phyloP scores from a whole-genome alignment of 2,888 invertebrate species.

The Laothoe populi region DNA sequence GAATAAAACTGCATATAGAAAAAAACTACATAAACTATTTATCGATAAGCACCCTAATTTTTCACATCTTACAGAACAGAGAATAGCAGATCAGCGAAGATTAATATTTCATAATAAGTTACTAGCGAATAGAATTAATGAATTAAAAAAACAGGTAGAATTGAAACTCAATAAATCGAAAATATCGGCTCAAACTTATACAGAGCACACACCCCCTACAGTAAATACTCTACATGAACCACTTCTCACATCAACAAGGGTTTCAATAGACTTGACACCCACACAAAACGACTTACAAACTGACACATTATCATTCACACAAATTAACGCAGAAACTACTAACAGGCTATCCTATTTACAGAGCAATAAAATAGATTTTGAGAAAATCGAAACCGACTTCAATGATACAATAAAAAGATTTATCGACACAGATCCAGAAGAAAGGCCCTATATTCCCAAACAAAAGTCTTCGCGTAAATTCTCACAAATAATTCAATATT shows the following conservation, averaged over 20 bases:
- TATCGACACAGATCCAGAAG: background rate
- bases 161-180: background rate
- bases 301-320: background rate
- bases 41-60: background rate
- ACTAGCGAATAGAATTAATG: background rate
- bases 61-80: too few relatives aligned
- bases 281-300: too few relatives aligned
- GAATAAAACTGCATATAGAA: too few relatives aligned
- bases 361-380: background rate
- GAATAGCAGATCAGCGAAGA: too few relatives aligned
- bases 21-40: background rate
- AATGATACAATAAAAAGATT: background rate
- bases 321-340: background rate
- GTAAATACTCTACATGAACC: background rate
- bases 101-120: background rate
- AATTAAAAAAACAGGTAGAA: background rate
- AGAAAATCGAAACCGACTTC: background rate
- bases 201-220: too few relatives aligned
- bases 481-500: background rate
- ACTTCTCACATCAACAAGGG: background rate
- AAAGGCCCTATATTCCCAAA: constrained; percentile 1
- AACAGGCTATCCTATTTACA: too few relatives aligned
- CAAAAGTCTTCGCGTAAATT: background rate
- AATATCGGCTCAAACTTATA: too few relatives aligned
- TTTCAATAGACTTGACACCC: too few relatives aligned